phyloP scores from a whole-genome alignment of 2,113 vertebrate species.

The Eolophus roseicapilla region DNA sequence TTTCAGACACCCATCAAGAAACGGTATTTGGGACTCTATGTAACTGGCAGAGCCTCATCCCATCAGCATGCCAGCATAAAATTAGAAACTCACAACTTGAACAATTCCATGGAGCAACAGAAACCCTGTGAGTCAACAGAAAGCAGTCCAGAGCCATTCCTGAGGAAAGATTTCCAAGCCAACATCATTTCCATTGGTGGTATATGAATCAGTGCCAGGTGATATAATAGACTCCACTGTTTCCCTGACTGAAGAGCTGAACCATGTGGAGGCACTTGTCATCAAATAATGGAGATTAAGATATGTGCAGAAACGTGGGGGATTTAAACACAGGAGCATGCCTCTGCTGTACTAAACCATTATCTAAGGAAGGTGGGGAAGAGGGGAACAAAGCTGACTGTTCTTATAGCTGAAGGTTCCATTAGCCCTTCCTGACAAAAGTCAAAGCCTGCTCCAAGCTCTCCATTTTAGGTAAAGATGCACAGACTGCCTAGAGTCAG shows the following conservation, averaged over 20 bases:
- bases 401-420: background rate
- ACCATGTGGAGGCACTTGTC: slow-evolving; percentile 9
- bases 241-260: slow-evolving; percentile 37
- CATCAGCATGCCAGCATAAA: slow-evolving; percentile 13
- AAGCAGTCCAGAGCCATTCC: slow-evolving; percentile 24
- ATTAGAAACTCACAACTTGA: slow-evolving; percentile 47
- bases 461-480: slow-evolving; percentile 65
- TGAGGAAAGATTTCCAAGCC: slow-evolving; percentile 28
- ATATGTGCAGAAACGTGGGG: background rate
- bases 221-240: background rate
- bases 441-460: slow-evolving; percentile 7
- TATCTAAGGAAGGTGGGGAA: background rate
- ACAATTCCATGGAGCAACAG: slow-evolving; percentile 19
- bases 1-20: background rate
- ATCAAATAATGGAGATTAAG: background rate
- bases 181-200: slow-evolving; percentile 29
- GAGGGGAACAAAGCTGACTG: background rate
- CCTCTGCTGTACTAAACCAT: background rate
- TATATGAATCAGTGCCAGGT: slow-evolving; percentile 54
- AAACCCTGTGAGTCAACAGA: slow-evolving; percentile 42
- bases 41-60: slow-evolving; percentile 45
- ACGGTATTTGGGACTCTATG: slow-evolving; percentile 26
- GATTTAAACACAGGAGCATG: background rate
- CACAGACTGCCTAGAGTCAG: slow-evolving; percentile 13
- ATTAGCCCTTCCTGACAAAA: background rate